Evolutionary conservation across 2,113 vertebrate species (phyloP).

Genomic region (Bubalus kerabau): DNA sequence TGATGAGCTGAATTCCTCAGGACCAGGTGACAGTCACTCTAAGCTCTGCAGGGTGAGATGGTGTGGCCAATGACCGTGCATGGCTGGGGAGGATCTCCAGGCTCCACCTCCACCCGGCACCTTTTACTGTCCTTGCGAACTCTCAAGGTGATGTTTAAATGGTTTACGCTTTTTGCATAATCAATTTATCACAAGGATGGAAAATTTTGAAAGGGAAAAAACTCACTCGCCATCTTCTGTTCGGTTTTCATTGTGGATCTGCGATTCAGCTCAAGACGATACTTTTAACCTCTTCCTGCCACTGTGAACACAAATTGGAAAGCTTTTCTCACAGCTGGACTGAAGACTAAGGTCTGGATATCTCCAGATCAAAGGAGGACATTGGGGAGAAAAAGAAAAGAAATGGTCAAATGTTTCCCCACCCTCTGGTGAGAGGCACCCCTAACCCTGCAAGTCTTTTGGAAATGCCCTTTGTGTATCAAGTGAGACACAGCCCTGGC

Average conservation of each 20-base stretch:
- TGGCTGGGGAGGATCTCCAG: not conserved
- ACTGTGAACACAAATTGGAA: not conserved
- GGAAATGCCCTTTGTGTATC: not conserved
- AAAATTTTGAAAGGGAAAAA: constrained; percentile 10
- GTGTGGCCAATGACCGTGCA: too few species aligned
- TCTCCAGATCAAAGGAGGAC: not conserved
- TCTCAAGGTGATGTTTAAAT: not conserved
- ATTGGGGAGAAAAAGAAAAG: not conserved
- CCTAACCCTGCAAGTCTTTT: not conserved
- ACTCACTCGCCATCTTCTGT: not conserved
- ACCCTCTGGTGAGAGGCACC: not conserved
- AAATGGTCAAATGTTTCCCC: not conserved
- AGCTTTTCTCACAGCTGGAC: not conserved
- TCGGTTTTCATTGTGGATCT: not conserved
- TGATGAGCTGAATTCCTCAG: not conserved
- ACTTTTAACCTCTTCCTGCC: not conserved
- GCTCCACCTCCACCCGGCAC: not conserved
- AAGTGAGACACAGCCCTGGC: not conserved
- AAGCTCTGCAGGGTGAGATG: not conserved
- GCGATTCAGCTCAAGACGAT: not conserved
- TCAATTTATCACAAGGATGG: not conserved
- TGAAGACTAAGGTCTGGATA: not conserved
- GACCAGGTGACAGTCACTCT: not conserved
- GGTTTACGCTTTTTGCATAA: not conserved
- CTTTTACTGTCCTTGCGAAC: not conserved